Conservation (phyloP, 1,140 invertebrate genomes). For the Sycophaga agraensis region DNA sequence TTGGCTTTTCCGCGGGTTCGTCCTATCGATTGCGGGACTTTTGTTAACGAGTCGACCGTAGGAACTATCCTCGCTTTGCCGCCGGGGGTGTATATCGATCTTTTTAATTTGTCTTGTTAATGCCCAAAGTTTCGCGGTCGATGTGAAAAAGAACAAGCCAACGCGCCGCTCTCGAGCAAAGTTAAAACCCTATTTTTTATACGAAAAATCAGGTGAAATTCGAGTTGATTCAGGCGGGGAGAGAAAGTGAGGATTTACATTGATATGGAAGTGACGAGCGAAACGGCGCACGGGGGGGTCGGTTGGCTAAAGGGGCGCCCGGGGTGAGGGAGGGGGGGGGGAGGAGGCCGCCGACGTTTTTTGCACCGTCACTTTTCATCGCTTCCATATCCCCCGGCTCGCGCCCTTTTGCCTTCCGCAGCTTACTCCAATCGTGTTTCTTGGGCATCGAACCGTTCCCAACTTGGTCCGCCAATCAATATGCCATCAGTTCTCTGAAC, state of each 20-base stretch:
- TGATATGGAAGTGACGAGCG: slow-evolving; percentile 31
- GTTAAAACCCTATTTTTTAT: neutral
- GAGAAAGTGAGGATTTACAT: slow-evolving; percentile 23
- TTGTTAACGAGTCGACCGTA: too few species aligned
- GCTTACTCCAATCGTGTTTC: slow-evolving; percentile 46
- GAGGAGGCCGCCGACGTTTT: slow-evolving; percentile 18
- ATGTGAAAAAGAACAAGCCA: too few species aligned
- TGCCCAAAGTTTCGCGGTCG: too few species aligned
- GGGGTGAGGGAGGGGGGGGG: too few species aligned
- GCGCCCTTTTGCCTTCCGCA: slow-evolving; percentile 32
- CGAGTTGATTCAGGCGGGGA: neutral
- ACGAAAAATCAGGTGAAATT: slow-evolving; percentile 9
- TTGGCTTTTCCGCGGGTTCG: too few species aligned
- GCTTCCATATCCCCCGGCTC: slow-evolving; percentile 36
- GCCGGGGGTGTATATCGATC: too few species aligned
- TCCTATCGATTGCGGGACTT: too few species aligned
- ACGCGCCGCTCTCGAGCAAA: too few species aligned
- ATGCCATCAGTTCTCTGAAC: slow-evolving; percentile 36
- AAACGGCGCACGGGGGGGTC: slow-evolving; percentile 29
- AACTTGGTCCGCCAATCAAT: slow-evolving; percentile 42
- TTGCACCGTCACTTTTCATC: slow-evolving; percentile 52
- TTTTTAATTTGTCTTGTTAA: too few species aligned
- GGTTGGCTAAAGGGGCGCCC: too few species aligned
- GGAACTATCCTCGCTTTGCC: too few species aligned
- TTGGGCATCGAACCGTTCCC: slow-evolving; percentile 41